A percentile compares a stretch with the other conserved stretches of the same genome.
These are phyloP conservation scores for Larimichthys polyactis DNA, from an alignment of 2,113 vertebrate species.

Conservation along the genomic window DNA sequence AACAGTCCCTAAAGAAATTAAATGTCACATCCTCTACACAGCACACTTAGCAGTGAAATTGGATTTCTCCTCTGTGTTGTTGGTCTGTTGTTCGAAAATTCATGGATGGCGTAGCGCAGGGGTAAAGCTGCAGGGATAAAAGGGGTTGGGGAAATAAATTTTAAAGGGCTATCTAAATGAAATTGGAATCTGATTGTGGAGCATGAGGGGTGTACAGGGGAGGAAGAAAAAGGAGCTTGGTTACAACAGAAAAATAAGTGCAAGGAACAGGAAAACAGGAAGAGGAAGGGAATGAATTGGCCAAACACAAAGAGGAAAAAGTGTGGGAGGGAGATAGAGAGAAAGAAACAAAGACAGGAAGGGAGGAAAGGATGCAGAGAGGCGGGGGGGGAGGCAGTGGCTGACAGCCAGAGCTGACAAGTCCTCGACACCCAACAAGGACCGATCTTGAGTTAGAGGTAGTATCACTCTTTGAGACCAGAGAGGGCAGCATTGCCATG, in stretches of 20 bases:
- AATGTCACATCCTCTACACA: constrained; percentile 70
- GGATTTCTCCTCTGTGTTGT: constrained; percentile 66
- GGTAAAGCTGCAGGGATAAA: constrained; percentile 40
- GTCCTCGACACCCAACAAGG: not conserved
- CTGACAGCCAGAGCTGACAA: constrained; percentile 2
- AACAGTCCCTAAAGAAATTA: constrained; percentile 69
- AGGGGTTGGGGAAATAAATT: constrained; percentile 25
- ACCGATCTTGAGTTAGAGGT: not conserved
- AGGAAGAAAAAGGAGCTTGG: constrained; percentile 6
- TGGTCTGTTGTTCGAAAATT: constrained; percentile 57
- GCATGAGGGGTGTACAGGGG: not conserved
- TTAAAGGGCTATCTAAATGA: constrained; percentile 38
- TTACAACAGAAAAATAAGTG: constrained; percentile 13
- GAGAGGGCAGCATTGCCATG: constrained; percentile 22
- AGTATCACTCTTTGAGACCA: not conserved
- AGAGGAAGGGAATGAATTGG: constrained; percentile 7
- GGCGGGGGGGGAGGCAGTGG: not conserved
- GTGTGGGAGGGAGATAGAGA: not conserved
- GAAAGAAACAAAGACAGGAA: constrained; percentile 34
- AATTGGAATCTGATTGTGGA: constrained; percentile 58
- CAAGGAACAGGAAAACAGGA: not conserved
- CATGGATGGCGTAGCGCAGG: constrained; percentile 29
- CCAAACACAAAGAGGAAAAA: not conserved
- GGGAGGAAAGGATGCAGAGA: constrained; percentile 21
- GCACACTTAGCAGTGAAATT: constrained; percentile 74